Evolutionary conservation across 2,888 invertebrate genomes (phyloP).

Genomic region (Amphipyra tragopoginis): DNA sequence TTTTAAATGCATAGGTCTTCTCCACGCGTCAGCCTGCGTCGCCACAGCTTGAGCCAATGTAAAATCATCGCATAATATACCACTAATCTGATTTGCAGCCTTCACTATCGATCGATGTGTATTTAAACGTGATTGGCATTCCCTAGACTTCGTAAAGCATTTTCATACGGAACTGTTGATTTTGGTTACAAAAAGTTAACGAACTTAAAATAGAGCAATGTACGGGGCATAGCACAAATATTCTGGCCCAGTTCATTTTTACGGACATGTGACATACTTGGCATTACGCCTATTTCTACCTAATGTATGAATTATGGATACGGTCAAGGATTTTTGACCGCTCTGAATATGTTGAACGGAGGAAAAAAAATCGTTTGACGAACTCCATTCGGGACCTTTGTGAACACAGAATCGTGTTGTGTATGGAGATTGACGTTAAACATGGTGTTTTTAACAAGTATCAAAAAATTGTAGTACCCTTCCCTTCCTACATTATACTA

Average conservation of each 20-base stretch:
- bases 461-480: too few species aligned
- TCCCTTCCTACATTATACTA: too few species aligned
- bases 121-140: too few species aligned
- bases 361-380: too few species aligned
- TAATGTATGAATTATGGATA: constrained; percentile 1
- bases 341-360: too few species aligned
- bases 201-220: constrained; percentile 49
- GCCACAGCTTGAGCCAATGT: neutral
- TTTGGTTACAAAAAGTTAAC: constrained; percentile 20
- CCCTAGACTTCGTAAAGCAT: neutral
- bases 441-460: too few species aligned
- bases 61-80: constrained; percentile 4
- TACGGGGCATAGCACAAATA: constrained; percentile 33
- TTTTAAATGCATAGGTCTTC: constrained; percentile 28
- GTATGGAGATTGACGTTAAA: too few species aligned
- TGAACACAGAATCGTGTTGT: too few species aligned
- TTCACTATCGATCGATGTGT: constrained; percentile 25
- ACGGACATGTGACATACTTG: constrained; percentile 52
- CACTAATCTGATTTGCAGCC: constrained; percentile 36
- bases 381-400: too few species aligned
- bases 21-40: neutral
- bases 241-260: constrained; percentile 27
- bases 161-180: neutral
- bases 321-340: constrained; percentile 7
- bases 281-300: constrained; percentile 34